Base-by-base conservation (phyloP, 2,113 vertebrate genomes). In the Notechis scutatus region DNA sequence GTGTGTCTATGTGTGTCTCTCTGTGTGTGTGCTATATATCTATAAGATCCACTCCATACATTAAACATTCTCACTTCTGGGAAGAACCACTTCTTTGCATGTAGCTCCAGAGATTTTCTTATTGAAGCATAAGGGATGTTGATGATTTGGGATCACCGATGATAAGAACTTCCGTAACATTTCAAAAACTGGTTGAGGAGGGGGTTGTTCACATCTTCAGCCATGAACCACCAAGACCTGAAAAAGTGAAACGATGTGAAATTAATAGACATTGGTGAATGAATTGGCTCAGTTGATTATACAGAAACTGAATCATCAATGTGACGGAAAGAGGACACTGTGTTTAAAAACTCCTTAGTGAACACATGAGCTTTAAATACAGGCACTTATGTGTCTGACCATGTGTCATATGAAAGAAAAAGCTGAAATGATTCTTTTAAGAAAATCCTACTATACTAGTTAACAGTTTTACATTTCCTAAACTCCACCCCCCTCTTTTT, bases 1-100 rank as follows among this genome's bases (percentile, higher is more conserved):
- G 24, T 0, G 1, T 9, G 50, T 10, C 10, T 24, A 10, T 0
- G 1, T 9, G 50, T 10, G 50, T 45, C 5, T 45, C 45, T 45
- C 45, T 45, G 1, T 24, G 24, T 0, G 1, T 9, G 50, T 2
- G 50, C 26, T 64, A 64, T 64, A 29, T 29, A 64, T 64, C 61
- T 29, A 64, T 11, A 64, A 26, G 26, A 64, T 26, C 24, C 61
- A 64, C 4, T 29, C 59, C 61, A 64, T 29, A 61, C 3, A 26
- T 29, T 61, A 24, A 4, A 61, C 9, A 42, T 85, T 85, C 39
- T 21, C 39, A 23, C 39, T 47, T 11, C 39, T 86, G 42, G 42
- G 85, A 50, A 54, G 26, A 29, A 87, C 6, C 26, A 18, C 86
- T 50, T 34, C 29, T 18, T 54, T 3, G 24, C 10, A n/a, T n/a